Evolutionary conservation across 2,888 invertebrate genomes (phyloP).

Genomic region (Agriopis leucophaearia): DNA sequence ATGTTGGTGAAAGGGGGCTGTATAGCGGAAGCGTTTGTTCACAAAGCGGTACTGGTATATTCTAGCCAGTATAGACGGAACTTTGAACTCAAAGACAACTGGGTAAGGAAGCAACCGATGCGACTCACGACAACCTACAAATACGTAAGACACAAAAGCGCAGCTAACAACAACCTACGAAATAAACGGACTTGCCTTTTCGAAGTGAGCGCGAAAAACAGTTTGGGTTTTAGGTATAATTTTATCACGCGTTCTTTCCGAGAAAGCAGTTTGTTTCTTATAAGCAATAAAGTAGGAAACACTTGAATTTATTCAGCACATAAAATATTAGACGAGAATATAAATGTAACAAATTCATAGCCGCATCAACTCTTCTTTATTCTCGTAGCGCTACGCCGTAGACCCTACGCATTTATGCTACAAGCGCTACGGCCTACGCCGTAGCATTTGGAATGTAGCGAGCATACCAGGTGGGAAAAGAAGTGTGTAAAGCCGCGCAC

Average conservation of each 20-base stretch:
- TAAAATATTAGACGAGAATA: conserved; percentile 18
- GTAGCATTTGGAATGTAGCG: conserved; percentile 49
- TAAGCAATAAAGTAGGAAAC: conserved; percentile 8
- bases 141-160: conserved; percentile 37
- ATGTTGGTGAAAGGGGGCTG: conserved; percentile 49
- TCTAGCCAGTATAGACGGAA: conserved; percentile 35
- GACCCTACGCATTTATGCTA: conserved; percentile 37
- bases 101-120: conserved; percentile 17
- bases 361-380: conserved; percentile 38
- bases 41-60: conserved; percentile 49
- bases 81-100: too few relatives aligned
- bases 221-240: conserved; percentile 14
- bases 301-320: conserved; percentile 10
- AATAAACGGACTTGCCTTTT: neutral
- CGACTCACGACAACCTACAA: conserved; percentile 30
- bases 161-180: conserved; percentile 18
- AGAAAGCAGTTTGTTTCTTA: conserved; percentile 11
- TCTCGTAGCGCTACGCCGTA: conserved; percentile 48
- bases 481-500: conserved; percentile 20
- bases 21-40: conserved; percentile 55
- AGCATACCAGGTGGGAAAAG: conserved; percentile 30
- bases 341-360: conserved; percentile 29
- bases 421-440: conserved; percentile 46
- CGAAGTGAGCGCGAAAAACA: neutral
- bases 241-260: neutral